These are phyloP conservation scores for Drosophila busckii DNA, from an alignment of 1,140 invertebrate species.

Conservation along the genomic window DNA sequence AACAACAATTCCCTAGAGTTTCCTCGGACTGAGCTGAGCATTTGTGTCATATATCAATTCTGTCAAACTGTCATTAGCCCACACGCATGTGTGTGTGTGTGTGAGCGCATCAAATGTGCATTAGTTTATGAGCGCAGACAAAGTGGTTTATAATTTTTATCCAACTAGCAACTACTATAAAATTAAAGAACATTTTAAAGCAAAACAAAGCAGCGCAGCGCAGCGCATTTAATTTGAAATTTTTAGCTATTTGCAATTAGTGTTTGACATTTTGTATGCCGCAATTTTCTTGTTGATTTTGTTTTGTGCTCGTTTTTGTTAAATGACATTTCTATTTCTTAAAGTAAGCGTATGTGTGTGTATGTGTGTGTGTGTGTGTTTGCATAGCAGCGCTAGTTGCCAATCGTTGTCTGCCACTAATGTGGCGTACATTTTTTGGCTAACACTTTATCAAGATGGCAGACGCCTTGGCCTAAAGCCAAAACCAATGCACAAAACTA, in stretches of 20 bases:
- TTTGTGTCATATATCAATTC: conserved; percentile 31
- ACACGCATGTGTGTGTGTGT: background rate
- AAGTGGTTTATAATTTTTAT: conserved; percentile 12
- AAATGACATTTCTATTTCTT: conserved; percentile 76
- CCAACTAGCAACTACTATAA: conserved; percentile 10
- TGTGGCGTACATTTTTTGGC: conserved; percentile 75
- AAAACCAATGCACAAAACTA: conserved; percentile 67
- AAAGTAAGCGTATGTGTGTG: conserved; percentile 29
- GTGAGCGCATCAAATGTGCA: conserved; percentile 24
- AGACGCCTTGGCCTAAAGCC: conserved; percentile 65
- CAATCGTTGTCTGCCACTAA: conserved; percentile 57
- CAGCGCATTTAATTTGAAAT: no score
- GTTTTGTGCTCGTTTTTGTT: conserved; percentile 55
- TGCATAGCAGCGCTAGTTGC: conserved; percentile 38
- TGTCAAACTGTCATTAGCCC: conserved; percentile 31
- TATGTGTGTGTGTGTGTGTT: conserved; percentile 30
- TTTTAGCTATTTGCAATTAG: conserved; percentile 74
- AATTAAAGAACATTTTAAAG: no score
- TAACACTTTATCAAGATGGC: conserved; percentile 76
- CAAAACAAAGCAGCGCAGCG: no score
- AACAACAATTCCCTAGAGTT: conserved; percentile 1
- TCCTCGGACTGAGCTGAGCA: no score
- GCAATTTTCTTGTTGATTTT: conserved; percentile 19
- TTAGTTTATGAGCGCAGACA: conserved; percentile 2
- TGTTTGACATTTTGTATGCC: conserved; percentile 69